Conservation (phyloP, 2,888 invertebrate species). For the Cheilosia soror region DNA sequence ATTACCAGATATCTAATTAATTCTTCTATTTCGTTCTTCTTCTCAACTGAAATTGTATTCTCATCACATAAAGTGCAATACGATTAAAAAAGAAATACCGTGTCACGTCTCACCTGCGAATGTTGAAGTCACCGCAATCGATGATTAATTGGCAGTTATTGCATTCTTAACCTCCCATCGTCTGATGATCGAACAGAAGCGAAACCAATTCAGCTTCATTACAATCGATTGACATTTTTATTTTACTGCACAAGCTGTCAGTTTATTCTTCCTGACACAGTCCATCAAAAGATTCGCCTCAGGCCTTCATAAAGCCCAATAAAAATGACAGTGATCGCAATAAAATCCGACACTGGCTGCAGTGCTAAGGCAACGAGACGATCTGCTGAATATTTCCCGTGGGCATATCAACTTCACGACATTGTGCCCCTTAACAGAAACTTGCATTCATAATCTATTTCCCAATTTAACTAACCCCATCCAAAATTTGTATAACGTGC, state of each 20-base stretch:
- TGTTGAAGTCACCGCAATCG: background rate
- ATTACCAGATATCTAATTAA: too few species aligned
- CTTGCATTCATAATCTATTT: conserved; percentile 16
- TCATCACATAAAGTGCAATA: background rate
- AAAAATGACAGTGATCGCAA: conserved; percentile 17
- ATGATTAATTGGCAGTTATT: conserved; percentile 25
- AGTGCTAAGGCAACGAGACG: background rate
- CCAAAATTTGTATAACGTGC: background rate
- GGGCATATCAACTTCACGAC: conserved; percentile 31
- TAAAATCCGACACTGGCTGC: conserved; percentile 20
- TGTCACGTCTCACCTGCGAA: background rate
- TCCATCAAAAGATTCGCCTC: conserved; percentile 41
- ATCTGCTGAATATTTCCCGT: conserved; percentile 11
- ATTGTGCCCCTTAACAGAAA: background rate
- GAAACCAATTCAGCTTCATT: conserved; percentile 19
- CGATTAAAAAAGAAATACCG: background rate
- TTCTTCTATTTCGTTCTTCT: too few species aligned
- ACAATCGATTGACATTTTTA: conserved; percentile 46
- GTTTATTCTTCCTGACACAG: conserved; percentile 31
- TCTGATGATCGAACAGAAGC: conserved; percentile 16
- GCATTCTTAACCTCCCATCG: conserved; percentile 15
- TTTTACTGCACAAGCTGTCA: conserved; percentile 32
- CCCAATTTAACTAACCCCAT: background rate
- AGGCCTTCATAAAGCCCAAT: conserved; percentile 52
- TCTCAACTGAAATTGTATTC: too few species aligned